A percentile compares a stretch with the other conserved stretches of the same genome.
These are phyloP conservation scores for Epizoanthus stellaris DNA, from an alignment of 92 coral and sea anemone species.

Conservation along the genomic window DNA sequence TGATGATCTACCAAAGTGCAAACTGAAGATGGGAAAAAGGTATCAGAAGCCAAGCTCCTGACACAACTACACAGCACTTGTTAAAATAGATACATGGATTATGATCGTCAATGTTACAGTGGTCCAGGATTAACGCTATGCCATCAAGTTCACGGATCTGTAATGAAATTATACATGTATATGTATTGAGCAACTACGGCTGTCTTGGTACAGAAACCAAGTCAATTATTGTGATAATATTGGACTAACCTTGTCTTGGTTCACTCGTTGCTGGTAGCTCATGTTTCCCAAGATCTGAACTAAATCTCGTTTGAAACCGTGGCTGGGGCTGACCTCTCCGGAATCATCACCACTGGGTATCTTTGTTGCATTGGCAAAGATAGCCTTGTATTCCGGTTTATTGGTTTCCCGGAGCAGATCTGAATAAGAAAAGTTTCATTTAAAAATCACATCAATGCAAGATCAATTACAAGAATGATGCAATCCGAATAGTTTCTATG, in stretches of 20 bases:
- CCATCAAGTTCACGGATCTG: conserved; percentile 88
- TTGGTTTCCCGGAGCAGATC: conserved; percentile 81
- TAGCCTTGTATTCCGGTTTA: conserved; percentile 54
- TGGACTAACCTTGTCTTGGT: conserved; percentile 83
- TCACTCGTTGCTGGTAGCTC: conserved; percentile 76
- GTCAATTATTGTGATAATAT: background rate
- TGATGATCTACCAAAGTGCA: too few species aligned
- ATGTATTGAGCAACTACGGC: background rate
- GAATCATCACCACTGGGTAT: conserved; percentile 72
- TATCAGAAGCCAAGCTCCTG: too few species aligned
- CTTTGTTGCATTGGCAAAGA: conserved; percentile 62
- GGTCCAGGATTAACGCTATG: conserved; percentile 86
- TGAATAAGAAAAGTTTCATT: conserved; percentile 20
- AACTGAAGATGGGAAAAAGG: too few species aligned
- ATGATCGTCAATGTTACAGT: conserved; percentile 93
- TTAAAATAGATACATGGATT: conserved; percentile 93
- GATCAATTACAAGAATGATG: too few species aligned
- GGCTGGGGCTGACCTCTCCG: conserved; percentile 77
- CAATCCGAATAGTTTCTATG: too few species aligned
- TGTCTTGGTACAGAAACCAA: background rate
- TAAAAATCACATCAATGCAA: background rate
- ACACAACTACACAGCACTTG: background rate
- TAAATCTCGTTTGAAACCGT: conserved; percentile 92
- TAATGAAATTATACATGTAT: background rate
- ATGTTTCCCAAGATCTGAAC: conserved; percentile 90